Evolutionary conservation across 2,888 invertebrate genomes (phyloP), one percentile per base, ranked within the genome.

Genomic region (Allolobophora icterica): DNA sequence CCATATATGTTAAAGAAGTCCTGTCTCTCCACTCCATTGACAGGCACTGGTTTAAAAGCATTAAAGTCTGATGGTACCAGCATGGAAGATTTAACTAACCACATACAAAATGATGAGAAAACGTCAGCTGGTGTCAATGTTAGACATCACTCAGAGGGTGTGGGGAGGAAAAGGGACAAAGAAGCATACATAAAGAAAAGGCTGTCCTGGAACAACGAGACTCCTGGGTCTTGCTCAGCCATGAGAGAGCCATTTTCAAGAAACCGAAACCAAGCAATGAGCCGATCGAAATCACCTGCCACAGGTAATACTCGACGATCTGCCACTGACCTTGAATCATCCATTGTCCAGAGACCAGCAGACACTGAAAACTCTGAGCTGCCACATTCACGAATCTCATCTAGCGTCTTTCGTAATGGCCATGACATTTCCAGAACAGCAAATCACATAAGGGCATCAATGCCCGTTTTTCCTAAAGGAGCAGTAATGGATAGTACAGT

Each of bases 71-170:
- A 87, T 24, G 35, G 4, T 38, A 87, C 38, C 38, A 35, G 35
- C 35, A 71, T 71, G 71, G 71, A 71, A 71, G 71, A 71, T 71
- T n/a, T 71, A 71, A 71, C 71, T 71, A 71, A 71, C n/a, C 71
- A 71, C 5, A n/a, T 17, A 17, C 71, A 71, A 17, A n/a, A 1
- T n/a, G 71, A 71, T n/a, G 71, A 71, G 71, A 71, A 71, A n/a
- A 71, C 6, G 71, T 71, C n/a, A n/a, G 71, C n/a, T 71, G 8
- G 30, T n/a, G 71, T n/a, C 30, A 71, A 71, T n/a, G 71, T 71
- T n/a, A 30, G 71, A 71, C 71, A 71, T 71, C 71, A 71, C 71
- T 71, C 71, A 0, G 71, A 71, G 0, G n/a, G 71, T 71, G 71
- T 71, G 30, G 30, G 71, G 71, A 71, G 71, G 71, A 71, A n/a